Conservation (phyloP, 2,888 invertebrate genomes). For the Eudemis profundana region DNA sequence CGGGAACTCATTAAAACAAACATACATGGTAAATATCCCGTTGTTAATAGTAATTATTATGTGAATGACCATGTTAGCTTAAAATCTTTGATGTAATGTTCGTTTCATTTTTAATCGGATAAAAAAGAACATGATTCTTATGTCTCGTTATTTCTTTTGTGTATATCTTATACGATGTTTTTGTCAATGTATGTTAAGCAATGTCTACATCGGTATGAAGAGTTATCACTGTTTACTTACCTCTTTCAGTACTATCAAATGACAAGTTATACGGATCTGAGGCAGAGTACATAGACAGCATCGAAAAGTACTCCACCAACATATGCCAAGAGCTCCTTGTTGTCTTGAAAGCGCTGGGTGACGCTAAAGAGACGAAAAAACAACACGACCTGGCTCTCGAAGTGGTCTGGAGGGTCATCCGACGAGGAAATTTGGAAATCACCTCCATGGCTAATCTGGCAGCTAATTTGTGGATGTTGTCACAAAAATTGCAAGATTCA, state of each 20-base stretch:
- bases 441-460: constrained; percentile 88
- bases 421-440: constrained; percentile 87
- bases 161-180: too few species aligned
- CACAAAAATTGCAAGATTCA: constrained; percentile 85
- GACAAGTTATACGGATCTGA: constrained; percentile 96
- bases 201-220: not conserved
- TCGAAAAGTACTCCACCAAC: constrained; percentile 91
- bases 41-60: too few species aligned
- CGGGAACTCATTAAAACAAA: too few species aligned
- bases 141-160: too few species aligned
- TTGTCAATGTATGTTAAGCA: too few species aligned
- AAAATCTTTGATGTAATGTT: too few species aligned
- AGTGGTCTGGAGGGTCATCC: constrained; percentile 88
- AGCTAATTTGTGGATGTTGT: constrained; percentile 92
- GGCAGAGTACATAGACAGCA: constrained; percentile 92
- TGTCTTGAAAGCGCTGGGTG: constrained; percentile 89
- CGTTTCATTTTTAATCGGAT: too few species aligned
- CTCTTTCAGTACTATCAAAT: constrained; percentile 92
- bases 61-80: too few species aligned
- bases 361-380: constrained; percentile 86
- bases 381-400: constrained; percentile 91
- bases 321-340: constrained; percentile 91
- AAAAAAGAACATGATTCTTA: too few species aligned
- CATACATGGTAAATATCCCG: too few species aligned
- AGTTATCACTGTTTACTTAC: not conserved